phyloP scores from a whole-genome alignment of 92 coral and sea anemone genomes.

The Meandrina meandrites region DNA sequence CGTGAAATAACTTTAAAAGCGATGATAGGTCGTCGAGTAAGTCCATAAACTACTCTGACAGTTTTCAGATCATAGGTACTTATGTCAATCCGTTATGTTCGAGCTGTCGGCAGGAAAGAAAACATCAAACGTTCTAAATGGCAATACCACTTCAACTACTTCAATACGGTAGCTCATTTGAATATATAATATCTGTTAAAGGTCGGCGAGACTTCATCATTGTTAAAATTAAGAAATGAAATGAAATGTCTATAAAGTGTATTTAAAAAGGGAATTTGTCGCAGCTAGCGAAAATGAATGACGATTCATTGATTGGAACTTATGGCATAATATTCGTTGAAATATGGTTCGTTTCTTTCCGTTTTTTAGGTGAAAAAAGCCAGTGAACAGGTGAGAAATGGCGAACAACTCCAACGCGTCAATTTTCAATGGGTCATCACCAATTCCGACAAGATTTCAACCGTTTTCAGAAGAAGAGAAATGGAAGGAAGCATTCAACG shows the following conservation, averaged over 20 bases:
- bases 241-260: not conserved
- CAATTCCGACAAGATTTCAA: not conserved
- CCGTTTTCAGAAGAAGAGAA: not conserved
- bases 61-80: not conserved
- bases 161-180: not conserved
- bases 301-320: not conserved
- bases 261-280: not conserved
- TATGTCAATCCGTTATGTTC: not conserved
- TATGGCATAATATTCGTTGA: not conserved
- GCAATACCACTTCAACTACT: conserved; percentile 1
- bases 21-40: too few species aligned
- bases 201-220: not conserved
- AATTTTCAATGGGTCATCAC: not conserved
- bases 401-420: conserved; percentile 27
- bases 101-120: not conserved
- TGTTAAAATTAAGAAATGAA: not conserved
- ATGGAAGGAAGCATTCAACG: conserved; percentile 16
- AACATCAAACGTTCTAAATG: not conserved
- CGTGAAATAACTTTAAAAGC: not conserved
- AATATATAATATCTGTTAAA: not conserved
- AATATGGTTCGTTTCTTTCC: not conserved
- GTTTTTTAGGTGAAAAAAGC: conserved; percentile 3
- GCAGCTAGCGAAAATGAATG: not conserved
- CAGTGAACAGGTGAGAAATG: not conserved
- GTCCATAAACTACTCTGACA: not conserved